Evolutionary conservation across 2,113 vertebrate genomes (phyloP).

Genomic region (Brachirus orientalis): DNA sequence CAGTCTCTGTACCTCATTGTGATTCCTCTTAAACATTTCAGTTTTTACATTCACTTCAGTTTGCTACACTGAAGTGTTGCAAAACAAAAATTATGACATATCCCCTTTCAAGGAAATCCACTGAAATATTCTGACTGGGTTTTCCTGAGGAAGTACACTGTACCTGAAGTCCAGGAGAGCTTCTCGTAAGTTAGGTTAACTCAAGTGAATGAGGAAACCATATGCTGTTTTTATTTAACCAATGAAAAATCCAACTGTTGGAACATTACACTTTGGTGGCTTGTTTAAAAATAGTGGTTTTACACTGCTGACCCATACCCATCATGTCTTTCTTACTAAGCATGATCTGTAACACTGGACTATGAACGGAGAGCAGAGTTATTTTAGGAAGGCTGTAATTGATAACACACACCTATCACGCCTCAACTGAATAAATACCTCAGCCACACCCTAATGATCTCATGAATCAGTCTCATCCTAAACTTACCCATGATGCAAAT

Average conservation of each 20-base stretch:
- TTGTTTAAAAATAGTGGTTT: neutral
- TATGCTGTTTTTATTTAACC: constrained; percentile 12
- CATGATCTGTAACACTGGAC: constrained; percentile 15
- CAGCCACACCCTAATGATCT: constrained; percentile 28
- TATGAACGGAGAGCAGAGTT: constrained; percentile 12
- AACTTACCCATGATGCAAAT: constrained; percentile 36
- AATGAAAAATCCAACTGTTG: neutral
- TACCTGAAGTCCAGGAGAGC: constrained; percentile 13
- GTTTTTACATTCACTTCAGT: constrained; percentile 24
- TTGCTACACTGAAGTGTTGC: constrained; percentile 3
- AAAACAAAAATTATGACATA: constrained; percentile 16
- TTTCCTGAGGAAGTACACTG: constrained; percentile 57
- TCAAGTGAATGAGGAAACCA: constrained; percentile 46
- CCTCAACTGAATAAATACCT: constrained; percentile 12
- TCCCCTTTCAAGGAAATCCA: constrained; percentile 59
- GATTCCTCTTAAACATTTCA: neutral
- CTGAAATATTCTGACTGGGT: constrained; percentile 13
- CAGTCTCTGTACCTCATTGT: constrained; percentile 56
- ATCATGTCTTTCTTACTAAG: constrained; percentile 6
- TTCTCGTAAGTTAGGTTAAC: constrained; percentile 6
- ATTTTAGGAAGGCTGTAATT: constrained; percentile 7
- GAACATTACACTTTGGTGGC: neutral
- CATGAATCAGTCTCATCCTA: constrained; percentile 20
- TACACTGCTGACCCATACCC: neutral
- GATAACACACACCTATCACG: constrained; percentile 15